Percentiles rank a stretch among this genome's conserved stretches.
phyloP scores from a whole-genome alignment of 2,888 invertebrate genomes.

The Hemicrepidius hirtus region DNA sequence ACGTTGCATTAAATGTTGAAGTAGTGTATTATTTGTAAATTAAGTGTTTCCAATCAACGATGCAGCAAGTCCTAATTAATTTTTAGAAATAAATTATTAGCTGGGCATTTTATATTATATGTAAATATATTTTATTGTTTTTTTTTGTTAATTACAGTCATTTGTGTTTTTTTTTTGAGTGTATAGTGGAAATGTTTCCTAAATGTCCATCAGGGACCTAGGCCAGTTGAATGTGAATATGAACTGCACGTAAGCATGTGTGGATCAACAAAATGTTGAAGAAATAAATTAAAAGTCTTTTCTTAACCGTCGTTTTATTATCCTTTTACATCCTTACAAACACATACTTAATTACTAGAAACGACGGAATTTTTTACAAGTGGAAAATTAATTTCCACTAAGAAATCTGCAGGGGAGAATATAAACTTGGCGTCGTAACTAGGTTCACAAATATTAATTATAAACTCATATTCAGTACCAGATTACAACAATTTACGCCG shows the following conservation, averaged over 20 bases:
- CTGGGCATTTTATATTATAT: conserved; percentile 67
- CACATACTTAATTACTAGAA: conserved; percentile 1
- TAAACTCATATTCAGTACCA: conserved; percentile 44
- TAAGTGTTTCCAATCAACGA: conserved; percentile 32
- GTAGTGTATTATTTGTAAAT: conserved; percentile 28
- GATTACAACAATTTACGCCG: conserved; percentile 54
- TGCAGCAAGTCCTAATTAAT: conserved; percentile 52
- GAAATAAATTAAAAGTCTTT: conserved; percentile 36
- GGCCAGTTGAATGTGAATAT: conserved; percentile 66
- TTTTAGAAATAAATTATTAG: conserved; percentile 60
- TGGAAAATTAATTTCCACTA: neutral
- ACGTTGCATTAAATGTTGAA: conserved; percentile 40
- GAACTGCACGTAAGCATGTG: conserved; percentile 47
- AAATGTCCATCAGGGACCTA: conserved; percentile 67
- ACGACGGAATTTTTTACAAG: neutral
- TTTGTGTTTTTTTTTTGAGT: conserved; percentile 58
- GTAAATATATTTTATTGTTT: conserved; percentile 63
- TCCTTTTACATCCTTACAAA: neutral
- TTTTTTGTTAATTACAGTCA: conserved; percentile 64
- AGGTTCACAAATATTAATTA: conserved; percentile 39
- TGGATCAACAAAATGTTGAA: conserved; percentile 47
- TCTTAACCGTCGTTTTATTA: conserved; percentile 12
- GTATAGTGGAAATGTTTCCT: conserved; percentile 54
- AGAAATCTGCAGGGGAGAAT: conserved; percentile 13
- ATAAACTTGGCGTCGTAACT: conserved; percentile 19